Conservation (phyloP, 2,113 vertebrate species). For the Mustela nigripes region DNA sequence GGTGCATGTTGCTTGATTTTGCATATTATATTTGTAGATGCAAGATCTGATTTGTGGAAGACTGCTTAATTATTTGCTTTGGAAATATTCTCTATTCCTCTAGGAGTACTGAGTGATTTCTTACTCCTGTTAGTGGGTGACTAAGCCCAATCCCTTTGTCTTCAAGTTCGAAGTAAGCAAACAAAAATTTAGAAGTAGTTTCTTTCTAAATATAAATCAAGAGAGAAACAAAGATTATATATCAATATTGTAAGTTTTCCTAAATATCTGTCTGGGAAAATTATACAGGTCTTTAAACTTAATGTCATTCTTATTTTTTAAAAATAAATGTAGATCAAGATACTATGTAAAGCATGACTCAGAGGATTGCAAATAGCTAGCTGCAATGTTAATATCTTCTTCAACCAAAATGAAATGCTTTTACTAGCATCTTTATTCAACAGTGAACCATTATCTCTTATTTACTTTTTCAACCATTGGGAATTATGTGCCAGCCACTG, state of each 20-base stretch:
- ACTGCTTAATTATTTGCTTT: neutral
- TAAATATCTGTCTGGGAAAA: neutral
- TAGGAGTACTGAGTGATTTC: neutral
- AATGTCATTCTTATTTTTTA: neutral
- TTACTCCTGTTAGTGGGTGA: neutral
- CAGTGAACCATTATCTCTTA: neutral
- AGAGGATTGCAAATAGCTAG: neutral
- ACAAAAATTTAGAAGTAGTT: neutral
- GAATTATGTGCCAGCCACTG: neutral
- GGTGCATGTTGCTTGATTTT: neutral
- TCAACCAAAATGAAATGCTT: neutral
- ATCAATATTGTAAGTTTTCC: neutral
- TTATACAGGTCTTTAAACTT: neutral
- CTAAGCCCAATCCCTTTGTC: neutral
- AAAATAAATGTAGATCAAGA: conserved; percentile 7
- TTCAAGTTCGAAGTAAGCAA: conserved; percentile 1
- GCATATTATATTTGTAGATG: neutral
- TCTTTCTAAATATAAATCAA: neutral
- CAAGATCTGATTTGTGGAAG: neutral
- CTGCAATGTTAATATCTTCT: neutral
- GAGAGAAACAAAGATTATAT: neutral
- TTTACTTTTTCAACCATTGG: neutral
- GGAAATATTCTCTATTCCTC: neutral
- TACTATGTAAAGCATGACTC: neutral
- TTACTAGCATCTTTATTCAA: neutral